These are phyloP conservation scores for Pangasianodon gigas DNA, from an alignment of 2,113 vertebrate genomes.

Conservation along the genomic window DNA sequence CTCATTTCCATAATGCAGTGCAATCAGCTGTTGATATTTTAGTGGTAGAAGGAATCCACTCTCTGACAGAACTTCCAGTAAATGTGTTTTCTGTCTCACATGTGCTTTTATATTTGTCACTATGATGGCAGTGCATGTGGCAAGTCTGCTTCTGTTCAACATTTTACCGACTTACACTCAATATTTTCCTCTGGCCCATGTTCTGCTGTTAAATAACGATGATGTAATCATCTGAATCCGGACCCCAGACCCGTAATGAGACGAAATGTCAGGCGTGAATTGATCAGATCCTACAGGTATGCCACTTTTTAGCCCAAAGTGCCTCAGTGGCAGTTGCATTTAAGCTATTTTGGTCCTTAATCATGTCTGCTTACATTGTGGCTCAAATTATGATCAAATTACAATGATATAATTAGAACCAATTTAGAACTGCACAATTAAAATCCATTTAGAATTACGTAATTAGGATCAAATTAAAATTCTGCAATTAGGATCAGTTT, in stretches of 20 bases:
- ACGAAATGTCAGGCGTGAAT: background rate
- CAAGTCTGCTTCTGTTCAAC: too few relatives aligned
- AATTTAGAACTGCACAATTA: background rate
- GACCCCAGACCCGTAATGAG: background rate
- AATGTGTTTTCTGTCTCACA: background rate
- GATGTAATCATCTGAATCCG: background rate
- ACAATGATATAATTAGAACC: background rate
- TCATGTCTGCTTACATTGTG: too few relatives aligned
- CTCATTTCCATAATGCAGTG: background rate
- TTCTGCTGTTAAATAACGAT: background rate
- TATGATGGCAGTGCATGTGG: too few relatives aligned
- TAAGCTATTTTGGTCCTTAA: too few relatives aligned
- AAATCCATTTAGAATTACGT: background rate
- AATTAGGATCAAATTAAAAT: background rate
- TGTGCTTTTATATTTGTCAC: too few relatives aligned
- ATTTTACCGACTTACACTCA: background rate
- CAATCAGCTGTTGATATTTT: background rate
- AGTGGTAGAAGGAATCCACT: background rate
- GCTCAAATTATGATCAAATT: background rate
- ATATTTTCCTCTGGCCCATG: background rate
- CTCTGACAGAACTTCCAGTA: background rate
- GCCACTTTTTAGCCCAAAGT: too few relatives aligned
- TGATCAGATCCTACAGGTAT: background rate
- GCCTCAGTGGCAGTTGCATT: too few relatives aligned
- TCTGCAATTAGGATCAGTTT: background rate